These are phyloP conservation scores for Tyrannus savana DNA, from an alignment of 2,113 vertebrate species.

Conservation along the genomic window DNA sequence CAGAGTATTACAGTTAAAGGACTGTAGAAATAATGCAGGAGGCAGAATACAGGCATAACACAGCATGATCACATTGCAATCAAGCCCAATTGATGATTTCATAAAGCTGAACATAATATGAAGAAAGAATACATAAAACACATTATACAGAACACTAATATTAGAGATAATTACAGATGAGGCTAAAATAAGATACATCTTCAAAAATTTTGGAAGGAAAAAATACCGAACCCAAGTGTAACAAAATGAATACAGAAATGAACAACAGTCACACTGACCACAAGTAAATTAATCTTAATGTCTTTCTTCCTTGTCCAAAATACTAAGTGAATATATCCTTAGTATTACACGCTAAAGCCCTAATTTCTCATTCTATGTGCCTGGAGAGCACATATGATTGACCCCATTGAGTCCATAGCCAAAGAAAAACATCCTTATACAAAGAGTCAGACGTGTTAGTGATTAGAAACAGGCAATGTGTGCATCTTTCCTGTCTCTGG, in stretches of 20 bases:
- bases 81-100: slow-evolving; percentile 12
- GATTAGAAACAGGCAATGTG: slow-evolving; percentile 4
- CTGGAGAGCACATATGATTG: background rate
- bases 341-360: background rate
- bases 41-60: background rate
- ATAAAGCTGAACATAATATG: background rate
- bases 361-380: background rate
- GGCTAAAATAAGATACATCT: background rate
- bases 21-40: slow-evolving; percentile 8
- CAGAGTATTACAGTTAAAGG: slow-evolving; percentile 19
- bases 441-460: background rate
- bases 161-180: background rate
- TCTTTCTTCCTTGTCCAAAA: background rate
- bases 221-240: background rate
- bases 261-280: background rate
- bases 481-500: slow-evolving; percentile 25
- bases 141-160: background rate
- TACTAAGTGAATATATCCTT: background rate
- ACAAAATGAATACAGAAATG: background rate
- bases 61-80: slow-evolving; percentile 9
- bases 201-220: background rate
- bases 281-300: background rate
- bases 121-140: background rate
- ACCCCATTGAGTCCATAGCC: background rate
- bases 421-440: background rate